These are phyloP conservation scores for Paedocypris micromegethes DNA, from an alignment of 2,797 vertebrate genomes.

Conservation along the genomic window DNA sequence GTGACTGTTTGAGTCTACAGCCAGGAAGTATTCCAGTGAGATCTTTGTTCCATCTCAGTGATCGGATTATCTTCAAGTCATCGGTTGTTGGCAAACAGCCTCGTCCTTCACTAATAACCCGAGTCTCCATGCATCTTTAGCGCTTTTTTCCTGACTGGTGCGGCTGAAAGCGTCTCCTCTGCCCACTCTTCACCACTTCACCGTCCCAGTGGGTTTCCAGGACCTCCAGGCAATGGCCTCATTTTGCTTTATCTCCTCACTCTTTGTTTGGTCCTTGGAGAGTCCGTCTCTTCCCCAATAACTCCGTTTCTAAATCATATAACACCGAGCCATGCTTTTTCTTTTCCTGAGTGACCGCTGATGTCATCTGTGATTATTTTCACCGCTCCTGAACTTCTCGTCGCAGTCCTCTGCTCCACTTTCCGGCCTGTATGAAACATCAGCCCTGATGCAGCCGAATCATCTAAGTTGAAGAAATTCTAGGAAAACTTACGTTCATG, in stretches of 20 bases:
- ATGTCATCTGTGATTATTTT: conserved; percentile 39
- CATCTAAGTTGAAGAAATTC: too few species aligned
- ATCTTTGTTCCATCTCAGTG: too few species aligned
- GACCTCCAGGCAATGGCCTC: conserved; percentile 37
- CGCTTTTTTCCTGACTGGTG: conserved; percentile 6
- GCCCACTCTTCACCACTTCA: not conserved
- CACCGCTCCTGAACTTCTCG: not conserved
- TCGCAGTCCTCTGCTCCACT: too few species aligned
- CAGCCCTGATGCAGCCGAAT: too few species aligned
- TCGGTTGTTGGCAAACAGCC: too few species aligned
- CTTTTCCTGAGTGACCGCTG: conserved; percentile 32
- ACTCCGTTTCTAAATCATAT: conserved; percentile 41
- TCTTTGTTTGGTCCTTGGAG: conserved; percentile 39
- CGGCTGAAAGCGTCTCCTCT: conserved; percentile 28
- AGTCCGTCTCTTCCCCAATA: conserved; percentile 17
- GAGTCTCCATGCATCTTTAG: conserved; percentile 8
- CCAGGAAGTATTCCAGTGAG: too few species aligned
- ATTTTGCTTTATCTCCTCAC: conserved; percentile 23
- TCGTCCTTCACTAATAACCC: too few species aligned
- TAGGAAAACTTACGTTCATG: too few species aligned
- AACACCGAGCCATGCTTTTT: conserved; percentile 22
- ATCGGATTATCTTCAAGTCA: too few species aligned
- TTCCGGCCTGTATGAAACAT: too few species aligned
- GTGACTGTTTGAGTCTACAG: too few species aligned
- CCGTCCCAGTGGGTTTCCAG: conserved; percentile 28